Conservation (phyloP, 2,888 invertebrate species). For the Caenorhabditis sp. region DNA sequence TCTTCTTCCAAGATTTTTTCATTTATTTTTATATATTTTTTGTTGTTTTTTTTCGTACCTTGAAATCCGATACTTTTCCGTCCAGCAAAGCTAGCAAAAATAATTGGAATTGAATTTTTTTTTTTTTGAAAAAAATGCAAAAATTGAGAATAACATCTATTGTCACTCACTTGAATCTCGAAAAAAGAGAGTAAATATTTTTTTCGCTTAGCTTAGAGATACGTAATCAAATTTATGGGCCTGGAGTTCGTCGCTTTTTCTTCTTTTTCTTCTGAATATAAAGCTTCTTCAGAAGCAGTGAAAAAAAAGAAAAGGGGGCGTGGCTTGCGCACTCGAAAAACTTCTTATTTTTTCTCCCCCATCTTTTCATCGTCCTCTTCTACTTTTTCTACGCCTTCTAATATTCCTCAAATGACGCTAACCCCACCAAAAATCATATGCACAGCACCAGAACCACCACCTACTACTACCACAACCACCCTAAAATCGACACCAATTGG, state of each 20-base stretch:
- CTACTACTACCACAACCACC: slow-evolving; percentile 10
- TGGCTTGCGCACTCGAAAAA: slow-evolving; percentile 2
- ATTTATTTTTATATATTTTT: not conserved
- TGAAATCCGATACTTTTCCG: not conserved
- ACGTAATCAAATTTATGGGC: slow-evolving; percentile 6
- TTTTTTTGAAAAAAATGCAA: not conserved
- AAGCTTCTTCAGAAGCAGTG: not conserved
- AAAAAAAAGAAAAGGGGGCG: slow-evolving; percentile 4
- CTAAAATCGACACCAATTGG: not conserved
- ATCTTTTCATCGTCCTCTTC: not conserved
- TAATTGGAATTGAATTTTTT: slow-evolving; percentile 1
- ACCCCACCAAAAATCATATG: slow-evolving; percentile 1
- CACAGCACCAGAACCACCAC: too few species aligned
- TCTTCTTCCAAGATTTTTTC: too few species aligned
- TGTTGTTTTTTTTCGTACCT: too few species aligned
- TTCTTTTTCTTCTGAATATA: slow-evolving; percentile 11
- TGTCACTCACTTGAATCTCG: not conserved
- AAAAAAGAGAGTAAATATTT: not conserved
- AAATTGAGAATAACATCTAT: not conserved
- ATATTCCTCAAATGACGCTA: not conserved
- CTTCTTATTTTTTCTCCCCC: not conserved
- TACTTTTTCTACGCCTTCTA: not conserved
- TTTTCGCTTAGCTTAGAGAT: not conserved
- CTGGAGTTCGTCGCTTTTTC: slow-evolving; percentile 19
- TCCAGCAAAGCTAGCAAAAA: not conserved